Percentiles rank a stretch among this genome's conserved stretches.
phyloP scores from a whole-genome alignment of 2,888 invertebrate genomes.

The Lottia scabra region DNA sequence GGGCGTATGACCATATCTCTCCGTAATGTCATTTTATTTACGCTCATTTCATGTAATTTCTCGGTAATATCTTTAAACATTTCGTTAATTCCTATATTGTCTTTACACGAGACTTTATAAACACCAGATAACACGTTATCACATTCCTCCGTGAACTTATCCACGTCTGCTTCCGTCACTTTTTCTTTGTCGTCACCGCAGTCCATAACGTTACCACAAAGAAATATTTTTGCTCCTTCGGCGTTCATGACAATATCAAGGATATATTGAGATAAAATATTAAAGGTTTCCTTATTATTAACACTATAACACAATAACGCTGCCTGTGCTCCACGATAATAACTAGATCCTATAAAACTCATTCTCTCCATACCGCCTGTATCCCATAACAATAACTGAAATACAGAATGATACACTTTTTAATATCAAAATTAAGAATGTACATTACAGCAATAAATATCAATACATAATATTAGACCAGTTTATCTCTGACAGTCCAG shows the following conservation, averaged over 20 bases:
- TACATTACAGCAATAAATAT: too few species aligned
- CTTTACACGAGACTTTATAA: conserved; percentile 91
- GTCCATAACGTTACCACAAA: conserved; percentile 93
- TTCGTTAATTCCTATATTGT: conserved; percentile 85
- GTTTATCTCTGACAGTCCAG: too few species aligned
- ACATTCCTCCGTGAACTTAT: conserved; percentile 87
- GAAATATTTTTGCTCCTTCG: conserved; percentile 93
- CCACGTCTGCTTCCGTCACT: conserved; percentile 89
- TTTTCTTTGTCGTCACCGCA: conserved; percentile 79
- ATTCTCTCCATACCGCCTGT: conserved; percentile 97
- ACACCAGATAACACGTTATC: conserved; percentile 89
- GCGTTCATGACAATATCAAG: conserved; percentile 86
- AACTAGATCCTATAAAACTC: conserved; percentile 93
- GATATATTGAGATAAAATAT: conserved; percentile 90
- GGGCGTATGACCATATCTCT: conserved; percentile 52
- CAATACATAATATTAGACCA: too few species aligned
- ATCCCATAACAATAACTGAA: conserved; percentile 93
- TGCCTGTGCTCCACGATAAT: conserved; percentile 95
- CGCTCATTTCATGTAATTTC: conserved; percentile 49
- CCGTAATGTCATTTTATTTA: conserved; percentile 52
- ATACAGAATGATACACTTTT: conserved; percentile 33
- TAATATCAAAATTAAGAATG: too few species aligned
- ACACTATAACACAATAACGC: conserved; percentile 91
- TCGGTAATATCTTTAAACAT: conserved; percentile 90
- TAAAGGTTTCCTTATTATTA: conserved; percentile 92